Base-by-base conservation (phyloP, 2,888 invertebrate genomes). In the Allolobophora icterica region DNA sequence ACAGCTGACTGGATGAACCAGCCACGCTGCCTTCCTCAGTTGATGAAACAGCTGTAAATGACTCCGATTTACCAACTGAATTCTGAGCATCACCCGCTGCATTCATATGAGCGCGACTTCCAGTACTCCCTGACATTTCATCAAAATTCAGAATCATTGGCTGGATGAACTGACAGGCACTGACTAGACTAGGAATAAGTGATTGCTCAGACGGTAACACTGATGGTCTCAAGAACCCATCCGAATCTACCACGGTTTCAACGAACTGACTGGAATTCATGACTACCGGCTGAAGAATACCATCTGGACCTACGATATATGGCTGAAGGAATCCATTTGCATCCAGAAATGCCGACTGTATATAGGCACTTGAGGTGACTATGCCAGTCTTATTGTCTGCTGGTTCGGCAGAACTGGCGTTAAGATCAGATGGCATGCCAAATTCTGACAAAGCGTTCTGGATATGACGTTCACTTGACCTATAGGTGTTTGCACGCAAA, bases 271-370 rank as follows among this genome's bases (percentile, higher is more conserved):
- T n/a, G 71, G 71, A 71, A 71, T 71, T 87, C 24, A 38, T 19
- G 17, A 35, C 38, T 35, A 87, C 35, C 87, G 87, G 38, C 15
- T 87, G 87, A 35, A 87, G 35, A 87, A 38, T 87, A 24, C 35
- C 87, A 17, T 87, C 87, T 87, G 87, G 38, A 87, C 87, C 38
- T 13, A 87, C 24, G n/a, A 87, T 38, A 87, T n/a, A 87, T 38
- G 87, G 19, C 38, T 87, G 87, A 34, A 87, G 6, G 87, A 34
- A 87, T 35, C 87, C 87, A 17, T 35, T 17, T 21, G 34, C 34
- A 24, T 87, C 87, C 6, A 87, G 35, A 87, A 35, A n/a, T n/a
- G 71, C 87, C 24, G 34, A 35, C 87, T 87, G 35, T 24, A 87
- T 24, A 87, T 35, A 87, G 0, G 84, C 84, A 84, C 21, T 35